Evolutionary conservation across 2,113 vertebrate species (phyloP).

Genomic region (Pseudopodoces humilis): DNA sequence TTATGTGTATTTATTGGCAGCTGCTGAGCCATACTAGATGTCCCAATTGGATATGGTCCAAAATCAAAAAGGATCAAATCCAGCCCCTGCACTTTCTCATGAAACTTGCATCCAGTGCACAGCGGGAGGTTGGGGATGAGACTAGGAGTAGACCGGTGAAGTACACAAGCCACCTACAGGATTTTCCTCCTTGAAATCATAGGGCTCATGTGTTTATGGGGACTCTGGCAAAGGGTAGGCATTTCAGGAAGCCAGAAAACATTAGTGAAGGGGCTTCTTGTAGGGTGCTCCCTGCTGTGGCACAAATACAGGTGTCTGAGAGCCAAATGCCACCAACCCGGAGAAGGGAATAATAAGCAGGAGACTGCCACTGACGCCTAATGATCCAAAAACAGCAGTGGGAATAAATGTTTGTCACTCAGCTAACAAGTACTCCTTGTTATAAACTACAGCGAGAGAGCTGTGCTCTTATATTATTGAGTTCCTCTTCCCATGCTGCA

Average conservation of each 20-base stretch:
- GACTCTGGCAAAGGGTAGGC: neutral
- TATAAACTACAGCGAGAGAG: neutral
- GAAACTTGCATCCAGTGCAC: neutral
- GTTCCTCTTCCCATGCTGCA: neutral
- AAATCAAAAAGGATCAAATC: neutral
- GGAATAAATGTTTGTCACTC: neutral
- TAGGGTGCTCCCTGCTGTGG: neutral
- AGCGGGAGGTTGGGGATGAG: neutral
- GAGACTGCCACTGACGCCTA: neutral
- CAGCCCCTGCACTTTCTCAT: neutral
- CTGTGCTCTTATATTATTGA: neutral
- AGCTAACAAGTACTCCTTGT: neutral
- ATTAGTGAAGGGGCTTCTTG: neutral
- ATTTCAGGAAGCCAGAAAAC: neutral
- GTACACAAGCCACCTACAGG: neutral
- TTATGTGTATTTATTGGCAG: neutral
- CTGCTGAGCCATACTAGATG: neutral
- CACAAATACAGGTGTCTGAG: neutral
- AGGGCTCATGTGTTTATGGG: neutral
- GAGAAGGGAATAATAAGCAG: neutral
- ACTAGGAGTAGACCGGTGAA: neutral
- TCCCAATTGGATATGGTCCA: neutral
- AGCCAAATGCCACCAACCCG: neutral
- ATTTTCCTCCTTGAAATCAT: neutral
- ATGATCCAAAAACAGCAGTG: neutral